phyloP scores from a whole-genome alignment of 2,888 invertebrate genomes.

The Nephrocerus scutellatus region DNA sequence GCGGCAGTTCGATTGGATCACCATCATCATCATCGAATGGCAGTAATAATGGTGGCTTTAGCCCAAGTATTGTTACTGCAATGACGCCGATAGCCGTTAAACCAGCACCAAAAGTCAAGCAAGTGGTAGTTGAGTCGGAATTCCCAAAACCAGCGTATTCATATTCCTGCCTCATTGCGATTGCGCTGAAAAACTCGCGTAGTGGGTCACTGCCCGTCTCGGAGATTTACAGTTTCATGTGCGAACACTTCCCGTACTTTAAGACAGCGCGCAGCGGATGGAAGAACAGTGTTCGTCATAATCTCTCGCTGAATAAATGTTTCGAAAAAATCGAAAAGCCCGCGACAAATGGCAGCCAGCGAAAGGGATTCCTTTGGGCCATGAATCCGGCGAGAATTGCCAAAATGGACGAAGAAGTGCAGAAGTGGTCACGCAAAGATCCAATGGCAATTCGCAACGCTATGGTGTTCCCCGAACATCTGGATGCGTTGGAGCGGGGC shows the following conservation, averaged over 20 bases:
- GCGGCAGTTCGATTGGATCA: conserved; percentile 8
- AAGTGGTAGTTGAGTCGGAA: conserved; percentile 41
- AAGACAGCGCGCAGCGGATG: conserved; percentile 97
- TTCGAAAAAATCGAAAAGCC: conserved; percentile 98
- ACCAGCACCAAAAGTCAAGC: conserved; percentile 36
- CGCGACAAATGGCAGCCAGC: conserved; percentile 74
- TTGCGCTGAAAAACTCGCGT: conserved; percentile 94
- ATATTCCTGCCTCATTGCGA: conserved; percentile 94
- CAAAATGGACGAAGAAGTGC: conserved; percentile 98
- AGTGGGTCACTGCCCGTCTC: conserved; percentile 93
- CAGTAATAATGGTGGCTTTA: conserved; percentile 22
- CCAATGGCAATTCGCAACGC: conserved; percentile 85
- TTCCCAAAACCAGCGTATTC: conserved; percentile 97
- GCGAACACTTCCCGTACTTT: conserved; percentile 97
- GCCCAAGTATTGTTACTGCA: too few relatives aligned
- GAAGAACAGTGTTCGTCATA: conserved; percentile 98
- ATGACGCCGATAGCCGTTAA: conserved; percentile 28
- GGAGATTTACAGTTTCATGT: conserved; percentile 98
- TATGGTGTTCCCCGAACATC: conserved; percentile 86
- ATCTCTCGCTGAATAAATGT: conserved; percentile 94
- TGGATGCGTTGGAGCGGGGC: conserved; percentile 77
- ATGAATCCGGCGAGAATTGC: conserved; percentile 90
- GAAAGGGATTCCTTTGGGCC: conserved; percentile 90
- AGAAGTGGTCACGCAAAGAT: conserved; percentile 95
- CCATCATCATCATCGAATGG: conserved; percentile 14